Evolutionary conservation across 1,140 invertebrate genomes (phyloP), one percentile per base, ranked within the genome.

Genomic region (Penaeus indicus): DNA sequence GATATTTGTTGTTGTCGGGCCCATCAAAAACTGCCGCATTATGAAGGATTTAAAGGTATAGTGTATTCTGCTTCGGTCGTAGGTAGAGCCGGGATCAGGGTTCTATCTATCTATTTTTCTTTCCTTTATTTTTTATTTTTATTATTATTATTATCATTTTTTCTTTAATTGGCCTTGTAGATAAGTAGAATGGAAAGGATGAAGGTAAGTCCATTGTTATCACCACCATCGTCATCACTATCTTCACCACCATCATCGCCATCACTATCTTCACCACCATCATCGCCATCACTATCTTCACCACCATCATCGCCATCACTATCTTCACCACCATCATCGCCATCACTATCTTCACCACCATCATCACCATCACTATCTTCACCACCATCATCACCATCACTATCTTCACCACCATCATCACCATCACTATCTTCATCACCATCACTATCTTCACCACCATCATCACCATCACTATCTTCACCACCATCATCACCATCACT

Each of bases 31-130:
- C 87, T 97, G 97, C 92, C 95, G 97, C 91, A 97, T 99, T 91
- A 97, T 99, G 95, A 96, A 97, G 92, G 97, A 98, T 92, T 96
- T 96, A 92, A 96, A 96, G 94, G 96, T 96, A 91, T 93, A 54
- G 54, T 54, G 54, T 54, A 54, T 54, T 54, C 54, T 16, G 54
- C 54, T 54, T 54, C 54, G 54, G 54, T 54, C 54, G 54, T 54
- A 54, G 54, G 16, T 54, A 54, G 54, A 16, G 54, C 54, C 54
- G 54, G 54, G 54, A 54, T 54, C 54, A 54, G 54, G 54, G 5
- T 54, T 54, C 54, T 54, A 54, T 54, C 54, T 54, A 11, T 0
- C 11, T 54, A 8, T 54, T 54, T 16, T 54, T 54, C 38, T 78
- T 78, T 11, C 38, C 21, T 27, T 78, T 78, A 3, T 27, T 25